Base-by-base conservation (phyloP, 2,797 vertebrate genomes). In the Phrynocephalus forsythii region DNA sequence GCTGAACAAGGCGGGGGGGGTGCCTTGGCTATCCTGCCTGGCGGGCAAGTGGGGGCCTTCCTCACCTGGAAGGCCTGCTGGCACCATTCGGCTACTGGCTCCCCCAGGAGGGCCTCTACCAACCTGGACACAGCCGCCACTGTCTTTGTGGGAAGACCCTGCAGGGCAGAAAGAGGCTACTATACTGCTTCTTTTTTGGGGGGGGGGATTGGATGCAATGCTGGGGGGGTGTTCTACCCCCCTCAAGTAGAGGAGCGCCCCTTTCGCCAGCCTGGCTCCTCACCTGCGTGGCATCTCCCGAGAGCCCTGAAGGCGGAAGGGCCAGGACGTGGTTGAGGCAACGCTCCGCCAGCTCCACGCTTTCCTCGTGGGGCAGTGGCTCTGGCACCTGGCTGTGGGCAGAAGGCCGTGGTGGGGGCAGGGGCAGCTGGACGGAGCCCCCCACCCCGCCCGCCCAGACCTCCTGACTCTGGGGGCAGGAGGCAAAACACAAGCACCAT, bases 51-150 rank as follows among this genome's bases (percentile, higher is more conserved):
- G 67, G 9, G 52, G 52, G 5, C 3, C 56, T n/a, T 10, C 22
- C 84, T 79, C 81, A 89, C 88, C 75, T 79, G 80, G 26, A 83
- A 89, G 80, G 50, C 33, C 4, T 56, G 38, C 38, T 79, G 85
- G 52, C 79, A 16, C 81, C 85, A 79, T 1, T 28, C 66, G 13
- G 16, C 56, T 18, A 22, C 33, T 50, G 5, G 16, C 6, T 84
- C 78, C 5, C 56, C 83, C 66, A 85, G 3, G 24, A 85, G 28
- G 10, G 63, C 63, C 66, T 66, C 79, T 66, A 78, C 15, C 66
- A 89, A 73, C 15, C 50, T 50, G 0, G 28, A 30, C 8, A 86
- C 30, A 52, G 85, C 50, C 10, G 22, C 22, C 52, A 79, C 1
- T 26, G 75, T 22, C 28, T 38, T 48, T 2, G 18, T 20, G 50